Evolutionary conservation across 2,113 vertebrate species (phyloP).

Genomic region (Gila orcuttii): DNA sequence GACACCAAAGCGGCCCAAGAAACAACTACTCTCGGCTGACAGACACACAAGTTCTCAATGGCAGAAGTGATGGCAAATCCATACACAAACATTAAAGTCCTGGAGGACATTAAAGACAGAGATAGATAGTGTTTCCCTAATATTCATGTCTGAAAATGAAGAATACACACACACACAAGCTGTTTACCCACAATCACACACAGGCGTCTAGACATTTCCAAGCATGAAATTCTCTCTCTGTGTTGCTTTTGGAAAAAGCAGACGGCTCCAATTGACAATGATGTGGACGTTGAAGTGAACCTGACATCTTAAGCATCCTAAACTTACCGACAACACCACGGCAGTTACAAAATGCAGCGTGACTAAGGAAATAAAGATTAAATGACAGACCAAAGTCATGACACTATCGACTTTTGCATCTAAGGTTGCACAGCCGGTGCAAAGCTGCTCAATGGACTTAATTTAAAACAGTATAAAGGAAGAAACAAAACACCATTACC

Average conservation of each 20-base stretch:
- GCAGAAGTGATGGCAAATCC: neutral
- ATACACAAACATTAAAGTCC: neutral
- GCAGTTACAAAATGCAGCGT: neutral
- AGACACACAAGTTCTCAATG: neutral
- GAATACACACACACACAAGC: neutral
- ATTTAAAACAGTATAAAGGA: neutral
- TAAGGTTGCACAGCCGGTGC: neutral
- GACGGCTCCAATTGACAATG: neutral
- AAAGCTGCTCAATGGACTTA: neutral
- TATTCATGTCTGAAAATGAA: neutral
- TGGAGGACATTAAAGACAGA: neutral
- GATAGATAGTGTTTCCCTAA: neutral
- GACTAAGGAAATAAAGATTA: neutral
- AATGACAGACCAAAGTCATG: neutral
- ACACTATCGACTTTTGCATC: neutral
- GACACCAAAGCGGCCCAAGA: conserved; percentile 25
- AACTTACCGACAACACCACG: neutral
- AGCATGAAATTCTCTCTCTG: neutral
- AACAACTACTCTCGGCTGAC: conserved; percentile 12
- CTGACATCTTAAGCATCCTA: neutral
- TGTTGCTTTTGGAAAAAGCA: neutral
- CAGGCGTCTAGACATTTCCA: neutral
- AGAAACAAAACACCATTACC: too few species aligned
- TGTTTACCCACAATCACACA: neutral
- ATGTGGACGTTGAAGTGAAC: neutral